Conservation (phyloP, 2,797 vertebrate genomes). For the Aphelocoma californica region DNA sequence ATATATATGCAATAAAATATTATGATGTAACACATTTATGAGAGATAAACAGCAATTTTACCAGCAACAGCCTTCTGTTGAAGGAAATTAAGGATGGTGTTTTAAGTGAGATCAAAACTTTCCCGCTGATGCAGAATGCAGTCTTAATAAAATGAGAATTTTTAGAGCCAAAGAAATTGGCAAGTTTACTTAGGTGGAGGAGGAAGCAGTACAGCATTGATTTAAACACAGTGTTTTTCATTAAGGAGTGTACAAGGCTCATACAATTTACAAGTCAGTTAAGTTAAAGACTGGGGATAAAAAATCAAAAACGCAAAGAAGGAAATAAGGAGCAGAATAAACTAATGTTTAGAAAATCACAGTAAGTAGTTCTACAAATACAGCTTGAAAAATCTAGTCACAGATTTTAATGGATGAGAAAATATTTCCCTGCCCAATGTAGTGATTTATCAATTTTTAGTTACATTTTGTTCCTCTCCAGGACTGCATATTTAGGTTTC, state of each 20-base stretch:
- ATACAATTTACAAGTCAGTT: background rate
- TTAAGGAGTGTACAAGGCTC: background rate
- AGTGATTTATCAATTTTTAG: background rate
- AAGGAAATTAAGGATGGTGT: background rate
- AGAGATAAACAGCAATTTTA: constrained; percentile 31
- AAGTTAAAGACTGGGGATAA: background rate
- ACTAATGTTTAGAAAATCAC: background rate
- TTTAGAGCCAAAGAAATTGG: constrained; percentile 47
- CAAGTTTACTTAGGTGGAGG: constrained; percentile 43
- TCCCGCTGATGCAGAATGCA: constrained; percentile 1
- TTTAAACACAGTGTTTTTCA: constrained; percentile 43
- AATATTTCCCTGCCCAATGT: background rate
- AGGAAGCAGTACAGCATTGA: constrained; percentile 39
- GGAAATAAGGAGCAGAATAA: background rate
- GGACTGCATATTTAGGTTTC: background rate
- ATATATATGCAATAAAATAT: background rate
- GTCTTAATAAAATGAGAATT: constrained; percentile 42
- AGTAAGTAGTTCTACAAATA: background rate
- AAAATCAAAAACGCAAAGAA: background rate
- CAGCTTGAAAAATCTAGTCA: background rate
- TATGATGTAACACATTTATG: background rate
- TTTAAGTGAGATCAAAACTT: constrained; percentile 56
- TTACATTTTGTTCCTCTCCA: background rate
- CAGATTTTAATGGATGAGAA: background rate
- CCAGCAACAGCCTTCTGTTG: background rate